Conservation (phyloP, 2,888 invertebrate genomes). For the Aleiodes leptofemur region DNA sequence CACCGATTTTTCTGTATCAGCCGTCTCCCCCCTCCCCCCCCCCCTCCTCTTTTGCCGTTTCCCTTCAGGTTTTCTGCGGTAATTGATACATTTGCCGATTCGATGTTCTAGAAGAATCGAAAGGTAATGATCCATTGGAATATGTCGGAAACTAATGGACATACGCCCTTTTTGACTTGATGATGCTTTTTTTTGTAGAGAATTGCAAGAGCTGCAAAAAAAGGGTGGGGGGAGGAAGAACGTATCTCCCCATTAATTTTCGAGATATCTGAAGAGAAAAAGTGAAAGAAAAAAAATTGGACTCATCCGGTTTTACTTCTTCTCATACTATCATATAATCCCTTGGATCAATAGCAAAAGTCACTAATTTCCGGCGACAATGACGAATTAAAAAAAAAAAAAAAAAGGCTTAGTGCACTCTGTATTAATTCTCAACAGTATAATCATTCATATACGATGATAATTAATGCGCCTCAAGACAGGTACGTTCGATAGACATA, state of each 20-base stretch:
- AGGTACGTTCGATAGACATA: conserved; percentile 22
- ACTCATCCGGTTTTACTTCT: too few species aligned
- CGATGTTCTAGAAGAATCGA: conserved; percentile 1
- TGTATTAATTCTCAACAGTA: conserved; percentile 15
- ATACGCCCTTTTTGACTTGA: too few species aligned
- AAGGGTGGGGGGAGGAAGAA: too few species aligned
- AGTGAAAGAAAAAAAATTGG: too few species aligned
- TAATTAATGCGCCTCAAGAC: conserved; percentile 29
- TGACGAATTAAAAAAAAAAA: conserved; percentile 9
- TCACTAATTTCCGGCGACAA: conserved; percentile 21
- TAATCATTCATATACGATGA: conserved; percentile 28
- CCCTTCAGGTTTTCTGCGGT: neutral
- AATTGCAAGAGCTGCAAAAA: too few species aligned
- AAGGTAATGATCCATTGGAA: neutral
- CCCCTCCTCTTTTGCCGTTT: too few species aligned
- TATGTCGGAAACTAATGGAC: neutral
- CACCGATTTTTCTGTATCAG: conserved; percentile 25
- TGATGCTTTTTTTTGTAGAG: too few species aligned
- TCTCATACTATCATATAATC: too few species aligned
- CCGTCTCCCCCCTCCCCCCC: neutral
- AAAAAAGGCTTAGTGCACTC: neutral
- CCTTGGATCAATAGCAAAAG: conserved; percentile 4
- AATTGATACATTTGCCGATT: conserved; percentile 15
- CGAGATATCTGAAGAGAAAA: too few species aligned
- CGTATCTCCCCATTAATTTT: too few species aligned